phyloP scores from a whole-genome alignment of 2,113 vertebrate genomes.

The Tachysurus fulvidraco region DNA sequence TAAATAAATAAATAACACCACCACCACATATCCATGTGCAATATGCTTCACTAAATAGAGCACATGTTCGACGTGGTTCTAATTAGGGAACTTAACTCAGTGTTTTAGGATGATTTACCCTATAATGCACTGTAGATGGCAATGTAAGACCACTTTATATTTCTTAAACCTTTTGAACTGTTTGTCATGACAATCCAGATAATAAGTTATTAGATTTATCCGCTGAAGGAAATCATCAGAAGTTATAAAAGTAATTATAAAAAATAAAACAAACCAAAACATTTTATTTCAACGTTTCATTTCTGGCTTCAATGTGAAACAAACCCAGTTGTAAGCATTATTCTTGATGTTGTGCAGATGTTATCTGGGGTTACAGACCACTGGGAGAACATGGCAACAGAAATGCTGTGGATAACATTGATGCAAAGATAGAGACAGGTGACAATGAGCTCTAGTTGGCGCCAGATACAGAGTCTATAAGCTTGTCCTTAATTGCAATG shows the following conservation, averaged over 20 bases:
- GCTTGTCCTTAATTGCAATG: neutral
- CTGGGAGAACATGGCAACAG: slow-evolving; percentile 50
- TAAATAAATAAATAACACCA: neutral
- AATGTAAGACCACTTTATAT: neutral
- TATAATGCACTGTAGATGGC: slow-evolving; percentile 35
- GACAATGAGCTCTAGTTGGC: neutral
- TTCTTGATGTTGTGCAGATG: slow-evolving; percentile 51
- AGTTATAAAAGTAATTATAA: neutral
- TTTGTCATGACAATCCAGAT: neutral
- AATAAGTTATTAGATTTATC: neutral
- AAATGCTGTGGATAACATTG: slow-evolving; percentile 56
- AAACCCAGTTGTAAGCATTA: slow-evolving; percentile 49
- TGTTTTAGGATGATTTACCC: neutral
- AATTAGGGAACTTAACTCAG: neutral
- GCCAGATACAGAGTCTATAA: neutral
- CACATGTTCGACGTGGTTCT: neutral
- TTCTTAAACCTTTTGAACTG: no score
- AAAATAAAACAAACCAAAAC: neutral
- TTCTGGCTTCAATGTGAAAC: neutral
- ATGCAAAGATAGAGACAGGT: slow-evolving; percentile 32
- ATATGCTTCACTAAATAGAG: neutral
- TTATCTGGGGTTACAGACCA: slow-evolving; percentile 25
- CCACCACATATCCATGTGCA: no score
- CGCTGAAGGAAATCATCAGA: neutral
- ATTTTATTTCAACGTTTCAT: neutral